These are phyloP conservation scores for Cygnus olor DNA, from an alignment of 2,797 vertebrate genomes.

Conservation along the genomic window DNA sequence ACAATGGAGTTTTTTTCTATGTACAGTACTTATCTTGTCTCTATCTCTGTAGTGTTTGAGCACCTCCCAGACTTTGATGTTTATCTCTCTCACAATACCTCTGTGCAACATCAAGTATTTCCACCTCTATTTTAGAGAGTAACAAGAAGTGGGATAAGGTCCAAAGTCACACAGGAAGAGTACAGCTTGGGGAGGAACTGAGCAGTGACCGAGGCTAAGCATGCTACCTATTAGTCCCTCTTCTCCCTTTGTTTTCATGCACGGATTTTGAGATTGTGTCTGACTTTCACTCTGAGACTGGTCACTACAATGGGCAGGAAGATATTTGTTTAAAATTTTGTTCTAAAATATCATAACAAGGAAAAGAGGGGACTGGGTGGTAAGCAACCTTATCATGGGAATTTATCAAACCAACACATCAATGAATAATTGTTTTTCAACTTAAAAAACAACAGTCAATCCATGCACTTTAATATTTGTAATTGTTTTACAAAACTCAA, in stretches of 20 bases:
- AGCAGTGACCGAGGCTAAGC: background rate
- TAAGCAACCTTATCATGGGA: background rate
- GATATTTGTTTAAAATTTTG: constrained; percentile 4
- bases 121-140: background rate
- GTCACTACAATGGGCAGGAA: background rate
- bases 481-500: constrained; percentile 33
- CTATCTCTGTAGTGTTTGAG: constrained; percentile 37
- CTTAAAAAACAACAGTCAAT: background rate
- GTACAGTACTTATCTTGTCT: constrained; percentile 52
- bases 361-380: background rate
- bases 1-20: background rate
- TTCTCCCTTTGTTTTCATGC: background rate
- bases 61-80: constrained; percentile 56
- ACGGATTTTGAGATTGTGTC: background rate
- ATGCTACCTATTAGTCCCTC: background rate
- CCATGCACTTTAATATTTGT: background rate
- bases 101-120: constrained; percentile 2
- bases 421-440: constrained; percentile 18
- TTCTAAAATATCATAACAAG: background rate
- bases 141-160: constrained; percentile 12
- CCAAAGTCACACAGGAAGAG: constrained; percentile 21
- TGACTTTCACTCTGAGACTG: background rate
- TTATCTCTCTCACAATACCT: constrained; percentile 24
- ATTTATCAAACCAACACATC: constrained; percentile 25
- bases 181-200: background rate